Evolutionary conservation across 2,797 vertebrate genomes (phyloP), one percentile per base, ranked within the genome.

Genomic region (Esox masquinongy): DNA sequence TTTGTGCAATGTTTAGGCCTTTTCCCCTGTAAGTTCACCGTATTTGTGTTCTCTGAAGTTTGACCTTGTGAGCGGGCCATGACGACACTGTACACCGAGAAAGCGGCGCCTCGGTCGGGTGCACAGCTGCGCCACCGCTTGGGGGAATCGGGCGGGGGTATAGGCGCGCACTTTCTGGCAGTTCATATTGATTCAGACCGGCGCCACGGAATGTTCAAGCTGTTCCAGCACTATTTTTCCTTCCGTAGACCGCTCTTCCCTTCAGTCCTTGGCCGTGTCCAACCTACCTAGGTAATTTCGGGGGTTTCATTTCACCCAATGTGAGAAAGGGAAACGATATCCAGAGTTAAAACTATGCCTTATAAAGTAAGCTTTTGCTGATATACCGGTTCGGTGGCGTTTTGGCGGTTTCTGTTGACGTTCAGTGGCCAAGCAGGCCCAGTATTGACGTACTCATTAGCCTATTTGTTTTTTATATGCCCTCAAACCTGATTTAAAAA

Each of bases 11-110:
- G 26, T 70, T 47, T 11, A 61, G 11, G 56, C 56, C 22, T 3
- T 29, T 71, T 50, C 16, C 22, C 68, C 2, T 15, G 12, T 22
- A 53, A 26, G 7, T 26, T 53, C 26, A 9, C 34, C 4, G 59
- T 22, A 22, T 17, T 36, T 16, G 56, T 36, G 5, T 3, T 53
- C 34, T 71, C 64, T 74, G 0, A 19, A 4, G 16, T 72, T 31
- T 90, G 86, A 89, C 88, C 88, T 90, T 87, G 83, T 75, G 75
- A 78, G 79, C 82, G 80, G 83, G 77, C 56, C 74, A 77, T 75
- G 73, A 74, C 78, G 71, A 67, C 19, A 22, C 69, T 53, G 14
- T 34, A 75, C 83, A 69, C 82, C 80, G 80, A 73, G 77, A 67
- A 74, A 81, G 77, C 67, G 53, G 67, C 61, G 78, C 81, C 75